Conservation (phyloP, 2,797 vertebrate genomes). For the Lates japonicus region DNA sequence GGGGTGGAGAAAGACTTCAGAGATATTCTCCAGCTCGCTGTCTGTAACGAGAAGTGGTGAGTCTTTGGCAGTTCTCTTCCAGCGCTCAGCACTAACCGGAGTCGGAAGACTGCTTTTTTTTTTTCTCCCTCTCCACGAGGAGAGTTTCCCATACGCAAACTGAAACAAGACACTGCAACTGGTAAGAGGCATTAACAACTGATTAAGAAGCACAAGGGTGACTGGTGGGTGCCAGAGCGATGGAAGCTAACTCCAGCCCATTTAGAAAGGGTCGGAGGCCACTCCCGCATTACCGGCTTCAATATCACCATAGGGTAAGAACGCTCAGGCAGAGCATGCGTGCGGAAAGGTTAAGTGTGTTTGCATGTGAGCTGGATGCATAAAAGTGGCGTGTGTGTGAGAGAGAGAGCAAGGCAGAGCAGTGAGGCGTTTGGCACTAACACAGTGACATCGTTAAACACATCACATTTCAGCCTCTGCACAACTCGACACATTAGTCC, state of each 20-base stretch:
- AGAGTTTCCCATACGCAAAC: conserved; percentile 58
- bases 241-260: conserved; percentile 90
- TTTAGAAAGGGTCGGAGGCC: conserved; percentile 96
- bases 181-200: conserved; percentile 49
- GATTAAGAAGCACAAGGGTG: conserved; percentile 45
- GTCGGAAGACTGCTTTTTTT: conserved; percentile 56
- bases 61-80: conserved; percentile 64
- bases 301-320: conserved; percentile 98
- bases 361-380: conserved; percentile 44
- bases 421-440: conserved; percentile 35
- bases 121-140: conserved; percentile 31
- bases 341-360: conserved; percentile 26
- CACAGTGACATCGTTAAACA: conserved; percentile 44
- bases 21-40: conserved; percentile 59
- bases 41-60: conserved; percentile 64
- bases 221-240: conserved; percentile 77
- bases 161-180: conserved; percentile 62
- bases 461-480: conserved; percentile 62
- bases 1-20: conserved; percentile 58
- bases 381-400: conserved; percentile 21
- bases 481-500: conserved; percentile 64
- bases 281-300: conserved; percentile 98
- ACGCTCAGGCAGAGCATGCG: conserved; percentile 30
- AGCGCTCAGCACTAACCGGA: conserved; percentile 44
- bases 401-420: conserved; percentile 36